Conservation (phyloP, 2,113 vertebrate genomes). For the Ceuthmochares aereus region DNA sequence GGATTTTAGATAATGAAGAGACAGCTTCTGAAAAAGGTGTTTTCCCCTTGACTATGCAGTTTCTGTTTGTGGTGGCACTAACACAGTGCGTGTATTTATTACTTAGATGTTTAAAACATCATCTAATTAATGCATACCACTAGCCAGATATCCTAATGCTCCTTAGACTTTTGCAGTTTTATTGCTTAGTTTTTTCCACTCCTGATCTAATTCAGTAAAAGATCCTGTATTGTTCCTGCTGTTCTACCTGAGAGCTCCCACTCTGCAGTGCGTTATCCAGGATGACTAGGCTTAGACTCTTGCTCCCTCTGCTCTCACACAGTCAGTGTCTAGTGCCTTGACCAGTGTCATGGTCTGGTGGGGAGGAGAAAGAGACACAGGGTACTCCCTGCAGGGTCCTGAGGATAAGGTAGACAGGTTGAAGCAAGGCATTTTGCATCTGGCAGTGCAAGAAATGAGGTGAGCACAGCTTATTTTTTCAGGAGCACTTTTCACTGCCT, state of each 20-base stretch:
- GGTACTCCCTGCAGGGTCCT: not conserved
- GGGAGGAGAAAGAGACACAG: not conserved
- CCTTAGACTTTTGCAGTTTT: not conserved
- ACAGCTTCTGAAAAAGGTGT: not conserved
- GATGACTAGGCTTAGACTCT: not conserved
- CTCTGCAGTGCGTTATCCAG: not conserved
- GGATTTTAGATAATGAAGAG: not conserved
- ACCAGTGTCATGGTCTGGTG: fast-evolving
- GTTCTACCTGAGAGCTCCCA: not conserved
- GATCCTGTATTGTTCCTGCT: not conserved
- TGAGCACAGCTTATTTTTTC: not conserved
- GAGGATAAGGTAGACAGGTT: not conserved
- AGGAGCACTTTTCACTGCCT: not conserved
- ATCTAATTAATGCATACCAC: not conserved
- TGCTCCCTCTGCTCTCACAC: not conserved
- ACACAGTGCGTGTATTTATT: too few relatives aligned
- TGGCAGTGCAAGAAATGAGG: fast-evolving
- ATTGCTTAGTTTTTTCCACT: not conserved
- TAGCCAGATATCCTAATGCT: not conserved
- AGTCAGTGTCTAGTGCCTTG: not conserved
- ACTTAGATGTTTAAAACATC: not conserved
- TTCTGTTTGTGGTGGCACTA: not conserved
- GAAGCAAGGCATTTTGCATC: not conserved
- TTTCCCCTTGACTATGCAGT: not conserved
- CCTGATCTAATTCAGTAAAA: not conserved